Conservation (phyloP, 2,888 invertebrate species). For the Encarsia formosa region DNA sequence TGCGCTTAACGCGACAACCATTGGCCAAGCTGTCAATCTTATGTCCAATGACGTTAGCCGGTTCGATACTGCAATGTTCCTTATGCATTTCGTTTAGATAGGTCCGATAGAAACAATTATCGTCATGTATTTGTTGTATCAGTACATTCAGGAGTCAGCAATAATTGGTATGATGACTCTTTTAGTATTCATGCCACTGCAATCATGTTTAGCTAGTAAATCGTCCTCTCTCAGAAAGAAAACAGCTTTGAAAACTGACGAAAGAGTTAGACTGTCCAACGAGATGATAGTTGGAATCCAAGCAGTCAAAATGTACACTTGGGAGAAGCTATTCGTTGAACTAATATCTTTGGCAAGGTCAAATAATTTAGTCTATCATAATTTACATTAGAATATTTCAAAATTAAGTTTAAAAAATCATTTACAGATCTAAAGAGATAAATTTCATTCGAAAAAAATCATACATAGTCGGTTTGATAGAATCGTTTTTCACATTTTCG, state of each 20-base stretch:
- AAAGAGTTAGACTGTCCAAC: conserved; percentile 84
- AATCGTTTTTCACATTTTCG: too few species aligned
- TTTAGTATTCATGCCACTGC: background rate
- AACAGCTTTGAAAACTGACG: conserved; percentile 84
- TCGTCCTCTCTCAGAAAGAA: too few species aligned
- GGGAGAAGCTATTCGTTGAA: background rate
- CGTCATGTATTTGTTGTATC: background rate
- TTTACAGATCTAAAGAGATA: too few species aligned
- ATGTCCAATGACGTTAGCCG: background rate
- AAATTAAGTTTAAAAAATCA: too few species aligned
- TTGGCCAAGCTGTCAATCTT: background rate
- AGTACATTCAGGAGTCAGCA: background rate
- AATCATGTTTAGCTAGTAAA: too few species aligned
- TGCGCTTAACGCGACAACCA: too few species aligned
- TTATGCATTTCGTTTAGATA: background rate
- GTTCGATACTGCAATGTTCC: background rate
- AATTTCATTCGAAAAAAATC: too few species aligned
- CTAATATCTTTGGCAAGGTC: too few species aligned
- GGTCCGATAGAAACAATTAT: background rate
- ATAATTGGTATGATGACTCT: background rate
- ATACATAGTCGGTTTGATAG: too few species aligned
- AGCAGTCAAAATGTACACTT: conserved; percentile 52
- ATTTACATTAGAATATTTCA: too few species aligned
- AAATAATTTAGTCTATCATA: too few species aligned
- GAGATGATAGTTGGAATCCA: conserved; percentile 83